Evolutionary conservation across 1,140 invertebrate genomes (phyloP).

Genomic region (Eubasilissa regina): DNA sequence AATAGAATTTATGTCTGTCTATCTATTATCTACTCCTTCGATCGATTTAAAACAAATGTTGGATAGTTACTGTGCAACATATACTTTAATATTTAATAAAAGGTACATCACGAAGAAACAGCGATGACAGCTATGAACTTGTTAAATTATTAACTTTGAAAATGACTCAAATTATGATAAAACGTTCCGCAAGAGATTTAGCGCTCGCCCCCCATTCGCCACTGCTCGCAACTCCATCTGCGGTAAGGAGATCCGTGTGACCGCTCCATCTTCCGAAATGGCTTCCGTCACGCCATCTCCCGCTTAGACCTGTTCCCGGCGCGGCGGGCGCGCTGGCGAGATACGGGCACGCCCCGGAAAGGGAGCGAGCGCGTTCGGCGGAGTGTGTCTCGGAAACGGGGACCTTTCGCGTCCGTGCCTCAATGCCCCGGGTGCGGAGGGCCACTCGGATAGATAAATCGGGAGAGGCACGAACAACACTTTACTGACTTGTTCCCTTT

Average conservation of each 20-base stretch:
- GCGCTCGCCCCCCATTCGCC: background rate
- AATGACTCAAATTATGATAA: too few species aligned
- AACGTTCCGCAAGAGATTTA: too few species aligned
- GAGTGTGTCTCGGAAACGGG: background rate
- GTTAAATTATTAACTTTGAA: too few species aligned
- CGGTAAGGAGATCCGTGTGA: conserved; percentile 33
- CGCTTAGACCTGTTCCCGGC: conserved; percentile 20
- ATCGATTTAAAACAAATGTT: too few species aligned
- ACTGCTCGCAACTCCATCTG: conserved; percentile 11
- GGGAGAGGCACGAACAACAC: conserved; percentile 28
- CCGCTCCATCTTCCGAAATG: conserved; percentile 28
- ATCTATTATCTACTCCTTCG: too few species aligned
- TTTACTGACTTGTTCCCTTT: conserved; percentile 25
- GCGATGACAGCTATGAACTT: too few species aligned
- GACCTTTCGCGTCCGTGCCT: background rate
- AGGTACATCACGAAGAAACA: too few species aligned
- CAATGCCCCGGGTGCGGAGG: background rate
- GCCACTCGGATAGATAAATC: conserved; percentile 1
- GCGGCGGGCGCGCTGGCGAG: background rate
- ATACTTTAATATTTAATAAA: too few species aligned
- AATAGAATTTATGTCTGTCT: too few species aligned
- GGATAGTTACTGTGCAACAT: too few species aligned
- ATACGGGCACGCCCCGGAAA: background rate
- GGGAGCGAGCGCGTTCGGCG: background rate
- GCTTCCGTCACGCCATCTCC: conserved; percentile 41